Base-by-base conservation (phyloP, 2,888 invertebrate species). In the Hybos culiciformis region DNA sequence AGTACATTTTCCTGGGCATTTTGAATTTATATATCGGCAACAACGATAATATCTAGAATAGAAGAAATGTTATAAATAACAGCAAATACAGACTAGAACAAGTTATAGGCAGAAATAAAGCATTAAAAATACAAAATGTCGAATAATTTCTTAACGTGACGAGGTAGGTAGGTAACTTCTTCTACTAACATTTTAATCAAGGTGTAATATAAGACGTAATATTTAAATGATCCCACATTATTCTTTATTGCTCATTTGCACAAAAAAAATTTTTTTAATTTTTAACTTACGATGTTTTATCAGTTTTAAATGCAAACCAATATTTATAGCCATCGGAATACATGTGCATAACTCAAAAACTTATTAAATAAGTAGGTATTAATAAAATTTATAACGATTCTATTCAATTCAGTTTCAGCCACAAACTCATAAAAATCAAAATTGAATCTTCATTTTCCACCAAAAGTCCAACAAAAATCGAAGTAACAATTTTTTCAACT, bases 261-360 rank as follows among this genome's bases (percentile, higher is more conserved):
- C 19, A 39, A 37, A 40, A 9, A 19, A 23, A 21, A 20, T 17
- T n/a, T 20, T 15, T n/a, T 19, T 23, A 12, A 11, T 7, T 9
- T 39, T 32, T 7, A 46, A 56, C 56, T 50, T 53, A n/a, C n/a
- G n/a, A n/a, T 9, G 51, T 52, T 6, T 48, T 43, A 9, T 51
- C 51, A 37, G 53, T 54, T 42, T 52, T 53, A 36, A 55, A 54
- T 0, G 54, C 53, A 12, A 55, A 42, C 56, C 56, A 56, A 29
- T 55, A 56, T 46, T 56, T 56, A 40, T 50, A 55, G 4, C 55
- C 56, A 39, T 55, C 54, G 2, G 51, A 44, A 42, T 52, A 55
- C 56, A 56, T 56, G 3, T 15, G 15, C 5, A 2, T 9, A 32
- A 32, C 11, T 17, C 24, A 33, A 33, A 24, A n/a, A n/a, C n/a